These are phyloP conservation scores for Oenanthe melanoleuca DNA, from an alignment of 2,113 vertebrate genomes.

Conservation along the genomic window DNA sequence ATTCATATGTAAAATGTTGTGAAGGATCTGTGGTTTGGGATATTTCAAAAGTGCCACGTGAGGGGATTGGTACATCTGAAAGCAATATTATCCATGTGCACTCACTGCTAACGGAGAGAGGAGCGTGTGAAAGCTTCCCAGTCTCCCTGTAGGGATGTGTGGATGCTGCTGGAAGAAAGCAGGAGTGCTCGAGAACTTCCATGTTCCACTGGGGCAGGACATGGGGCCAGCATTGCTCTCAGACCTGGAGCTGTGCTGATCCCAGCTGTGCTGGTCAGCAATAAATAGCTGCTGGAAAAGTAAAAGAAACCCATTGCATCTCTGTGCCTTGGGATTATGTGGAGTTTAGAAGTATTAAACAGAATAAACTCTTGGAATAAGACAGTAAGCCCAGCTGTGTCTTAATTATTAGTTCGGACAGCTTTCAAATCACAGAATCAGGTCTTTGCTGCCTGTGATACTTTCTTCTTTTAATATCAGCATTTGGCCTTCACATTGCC, in stretches of 20 bases:
- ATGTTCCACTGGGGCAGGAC: accelerated
- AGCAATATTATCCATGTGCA: not conserved
- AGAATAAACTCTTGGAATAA: slow-evolving; percentile 1
- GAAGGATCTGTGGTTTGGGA: slow-evolving; percentile 25
- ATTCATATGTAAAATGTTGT: slow-evolving; percentile 56
- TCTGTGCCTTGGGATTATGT: slow-evolving; percentile 3
- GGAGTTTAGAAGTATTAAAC: slow-evolving; percentile 23
- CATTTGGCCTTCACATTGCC: not conserved
- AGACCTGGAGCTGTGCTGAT: not conserved
- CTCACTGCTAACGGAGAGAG: not conserved
- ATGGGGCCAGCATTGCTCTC: not conserved
- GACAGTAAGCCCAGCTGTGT: not conserved
- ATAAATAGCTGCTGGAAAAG: not conserved
- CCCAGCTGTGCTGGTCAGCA: accelerated
- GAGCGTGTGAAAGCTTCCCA: not conserved
- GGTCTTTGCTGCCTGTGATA: not conserved
- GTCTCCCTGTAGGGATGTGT: accelerated
- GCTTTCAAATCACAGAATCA: not conserved
- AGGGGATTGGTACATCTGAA: slow-evolving; percentile 17
- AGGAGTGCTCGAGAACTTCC: not conserved
- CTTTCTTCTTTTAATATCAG: not conserved
- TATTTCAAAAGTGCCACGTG: not conserved
- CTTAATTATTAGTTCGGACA: not conserved
- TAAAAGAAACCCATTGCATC: not conserved
- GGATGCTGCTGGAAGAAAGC: not conserved